These are phyloP conservation scores for Leptopilina myrica DNA, from an alignment of 2,888 invertebrate genomes.

Conservation along the genomic window DNA sequence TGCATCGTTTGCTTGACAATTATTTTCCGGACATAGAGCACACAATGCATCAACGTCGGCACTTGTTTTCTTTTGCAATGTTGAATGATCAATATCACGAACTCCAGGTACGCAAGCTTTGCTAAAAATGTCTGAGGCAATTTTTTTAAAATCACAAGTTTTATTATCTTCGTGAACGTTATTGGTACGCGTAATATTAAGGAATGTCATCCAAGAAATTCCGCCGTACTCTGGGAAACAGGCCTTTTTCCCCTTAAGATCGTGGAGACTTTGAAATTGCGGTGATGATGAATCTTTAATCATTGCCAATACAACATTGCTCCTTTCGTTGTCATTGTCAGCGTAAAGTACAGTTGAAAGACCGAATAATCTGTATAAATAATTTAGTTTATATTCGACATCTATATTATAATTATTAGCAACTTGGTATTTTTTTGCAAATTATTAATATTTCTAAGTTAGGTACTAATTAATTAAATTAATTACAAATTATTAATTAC, in stretches of 20 bases:
- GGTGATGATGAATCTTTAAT: slow-evolving; percentile 70
- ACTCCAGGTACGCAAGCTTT: slow-evolving; percentile 83
- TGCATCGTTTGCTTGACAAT: slow-evolving; percentile 78
- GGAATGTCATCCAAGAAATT: slow-evolving; percentile 82
- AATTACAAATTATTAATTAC: no score
- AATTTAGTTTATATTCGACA: no score
- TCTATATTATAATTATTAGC: no score
- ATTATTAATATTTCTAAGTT: no score
- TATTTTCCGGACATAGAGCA: slow-evolving; percentile 67
- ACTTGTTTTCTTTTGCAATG: slow-evolving; percentile 31
- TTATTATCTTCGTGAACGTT: slow-evolving; percentile 74
- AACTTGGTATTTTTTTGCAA: no score
- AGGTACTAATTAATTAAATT: no score
- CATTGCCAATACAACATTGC: slow-evolving; percentile 79
- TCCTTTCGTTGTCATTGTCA: slow-evolving; percentile 78
- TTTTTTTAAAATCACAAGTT: slow-evolving; percentile 80
- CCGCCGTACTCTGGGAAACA: slow-evolving; percentile 85
- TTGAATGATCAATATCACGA: slow-evolving; percentile 75
- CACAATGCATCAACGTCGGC: slow-evolving; percentile 56
- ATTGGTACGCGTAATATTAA: slow-evolving; percentile 78
- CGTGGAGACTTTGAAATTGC: slow-evolving; percentile 78
- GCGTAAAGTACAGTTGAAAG: slow-evolving; percentile 80
- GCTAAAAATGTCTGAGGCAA: slow-evolving; percentile 79
- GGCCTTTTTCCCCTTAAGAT: slow-evolving; percentile 79
- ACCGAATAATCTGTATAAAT: slow-evolving; percentile 78